Evolutionary conservation across 23 tunicate species (phyloP).

Genomic region (Phallusia fumigata): DNA sequence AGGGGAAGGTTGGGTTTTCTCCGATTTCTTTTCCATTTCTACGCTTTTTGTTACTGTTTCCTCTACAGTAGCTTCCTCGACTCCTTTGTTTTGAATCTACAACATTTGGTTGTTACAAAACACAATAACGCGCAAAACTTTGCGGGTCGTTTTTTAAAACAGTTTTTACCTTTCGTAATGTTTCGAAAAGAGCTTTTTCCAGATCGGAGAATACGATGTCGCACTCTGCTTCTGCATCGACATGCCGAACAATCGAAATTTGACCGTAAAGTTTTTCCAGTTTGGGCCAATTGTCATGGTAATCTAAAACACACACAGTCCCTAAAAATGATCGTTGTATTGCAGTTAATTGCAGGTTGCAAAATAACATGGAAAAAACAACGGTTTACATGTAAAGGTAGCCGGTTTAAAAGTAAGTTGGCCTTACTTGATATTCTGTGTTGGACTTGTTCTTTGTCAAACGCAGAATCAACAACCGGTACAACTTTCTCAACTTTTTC

Average conservation of each 20-base stretch:
- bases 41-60: neutral
- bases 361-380: neutral
- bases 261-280: conserved; percentile 58
- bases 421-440: conserved; percentile 53
- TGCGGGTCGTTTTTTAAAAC: too few relatives aligned
- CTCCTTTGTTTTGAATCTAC: conserved; percentile 30
- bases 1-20: neutral
- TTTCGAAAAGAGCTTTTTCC: conserved; percentile 42
- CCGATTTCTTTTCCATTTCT: neutral
- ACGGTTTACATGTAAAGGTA: neutral
- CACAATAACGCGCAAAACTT: neutral
- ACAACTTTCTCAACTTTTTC: conserved; percentile 63
- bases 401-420: too few relatives aligned
- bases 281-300: conserved; percentile 66
- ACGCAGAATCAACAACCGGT: conserved; percentile 58
- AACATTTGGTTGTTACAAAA: neutral
- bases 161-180: conserved; percentile 57
- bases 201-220: conserved; percentile 44
- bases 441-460: conserved; percentile 88
- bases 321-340: too few relatives aligned
- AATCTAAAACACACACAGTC: conserved; percentile 33
- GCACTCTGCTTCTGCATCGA: conserved; percentile 58
- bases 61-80: conserved; percentile 11
- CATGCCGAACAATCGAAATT: conserved; percentile 50
- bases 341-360: too few relatives aligned